A percentile compares a stretch with the other conserved stretches of the same genome.
Evolutionary conservation across 2,113 vertebrate species (phyloP).

Genomic region (Bos javanicus): DNA sequence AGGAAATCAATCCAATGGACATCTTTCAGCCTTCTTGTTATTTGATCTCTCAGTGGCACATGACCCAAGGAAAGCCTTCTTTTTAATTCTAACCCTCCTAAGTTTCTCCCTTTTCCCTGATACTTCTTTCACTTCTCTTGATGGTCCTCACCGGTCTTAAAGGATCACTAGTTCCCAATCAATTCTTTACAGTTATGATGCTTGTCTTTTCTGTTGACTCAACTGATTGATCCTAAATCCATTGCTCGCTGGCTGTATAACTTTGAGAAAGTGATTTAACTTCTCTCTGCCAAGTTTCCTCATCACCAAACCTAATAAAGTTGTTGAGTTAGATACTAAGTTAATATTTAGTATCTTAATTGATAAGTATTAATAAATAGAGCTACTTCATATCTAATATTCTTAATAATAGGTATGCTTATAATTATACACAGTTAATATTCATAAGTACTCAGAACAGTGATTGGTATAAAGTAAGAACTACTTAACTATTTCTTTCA

Average conservation of each 20-base stretch:
- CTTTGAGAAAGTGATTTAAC: neutral
- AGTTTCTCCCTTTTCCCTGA: neutral
- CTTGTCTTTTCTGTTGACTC: neutral
- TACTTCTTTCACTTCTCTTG: neutral
- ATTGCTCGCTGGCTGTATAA: neutral
- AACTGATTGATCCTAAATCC: neutral
- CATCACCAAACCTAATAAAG: neutral
- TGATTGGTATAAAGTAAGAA: neutral
- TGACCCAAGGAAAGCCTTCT: neutral
- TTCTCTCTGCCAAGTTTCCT: neutral
- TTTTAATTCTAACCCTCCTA: neutral
- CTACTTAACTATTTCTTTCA: neutral
- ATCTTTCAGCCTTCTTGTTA: neutral
- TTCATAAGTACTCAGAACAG: constrained; percentile 2
- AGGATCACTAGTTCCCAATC: neutral
- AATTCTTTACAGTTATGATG: neutral
- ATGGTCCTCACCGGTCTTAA: neutral
- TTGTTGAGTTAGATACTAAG: neutral
- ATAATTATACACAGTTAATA: neutral
- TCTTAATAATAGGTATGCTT: neutral
- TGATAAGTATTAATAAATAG: neutral
- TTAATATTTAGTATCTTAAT: neutral
- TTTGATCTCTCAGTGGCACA: neutral
- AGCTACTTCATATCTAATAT: neutral
- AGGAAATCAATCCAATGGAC: neutral